These are phyloP conservation scores for Mionectes olivaceus DNA, from an alignment of 2,797 vertebrate genomes.

Conservation along the genomic window DNA sequence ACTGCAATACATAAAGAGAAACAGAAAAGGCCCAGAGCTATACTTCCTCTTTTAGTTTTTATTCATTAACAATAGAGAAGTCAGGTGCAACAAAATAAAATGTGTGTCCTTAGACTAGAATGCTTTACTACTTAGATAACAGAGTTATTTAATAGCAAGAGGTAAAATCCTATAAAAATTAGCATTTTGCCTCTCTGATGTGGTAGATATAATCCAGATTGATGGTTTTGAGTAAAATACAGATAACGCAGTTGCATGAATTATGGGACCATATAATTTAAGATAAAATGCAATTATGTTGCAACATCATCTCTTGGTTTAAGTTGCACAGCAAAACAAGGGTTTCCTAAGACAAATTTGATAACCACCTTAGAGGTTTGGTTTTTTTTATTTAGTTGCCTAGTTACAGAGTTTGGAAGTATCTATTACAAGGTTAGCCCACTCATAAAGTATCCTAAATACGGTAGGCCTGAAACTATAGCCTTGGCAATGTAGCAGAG, in stretches of 20 bases:
- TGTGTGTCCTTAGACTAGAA: background rate
- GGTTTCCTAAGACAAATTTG: conserved; percentile 4
- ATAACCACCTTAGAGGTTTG: background rate
- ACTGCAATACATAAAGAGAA: background rate
- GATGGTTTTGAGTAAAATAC: background rate
- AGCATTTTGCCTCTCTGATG: background rate
- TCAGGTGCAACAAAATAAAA: background rate
- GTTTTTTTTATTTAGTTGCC: background rate
- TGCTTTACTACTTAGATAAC: background rate
- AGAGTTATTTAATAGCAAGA: background rate
- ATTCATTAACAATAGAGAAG: conserved; percentile 7
- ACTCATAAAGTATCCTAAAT: background rate
- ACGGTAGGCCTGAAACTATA: conserved; percentile 8
- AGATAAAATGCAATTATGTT: background rate
- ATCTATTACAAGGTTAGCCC: conserved; percentile 34
- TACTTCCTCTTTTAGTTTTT: conserved; percentile 5
- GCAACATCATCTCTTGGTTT: background rate
- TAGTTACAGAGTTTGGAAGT: conserved; percentile 34
- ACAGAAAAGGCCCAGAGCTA: background rate
- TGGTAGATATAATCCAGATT: background rate
- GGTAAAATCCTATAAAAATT: background rate
- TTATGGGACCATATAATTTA: background rate
- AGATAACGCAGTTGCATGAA: background rate
- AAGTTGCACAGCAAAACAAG: conserved; percentile 5
- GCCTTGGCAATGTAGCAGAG: background rate